Base-by-base conservation (phyloP, 2,888 invertebrate genomes). In the Drosophila prolongata region DNA sequence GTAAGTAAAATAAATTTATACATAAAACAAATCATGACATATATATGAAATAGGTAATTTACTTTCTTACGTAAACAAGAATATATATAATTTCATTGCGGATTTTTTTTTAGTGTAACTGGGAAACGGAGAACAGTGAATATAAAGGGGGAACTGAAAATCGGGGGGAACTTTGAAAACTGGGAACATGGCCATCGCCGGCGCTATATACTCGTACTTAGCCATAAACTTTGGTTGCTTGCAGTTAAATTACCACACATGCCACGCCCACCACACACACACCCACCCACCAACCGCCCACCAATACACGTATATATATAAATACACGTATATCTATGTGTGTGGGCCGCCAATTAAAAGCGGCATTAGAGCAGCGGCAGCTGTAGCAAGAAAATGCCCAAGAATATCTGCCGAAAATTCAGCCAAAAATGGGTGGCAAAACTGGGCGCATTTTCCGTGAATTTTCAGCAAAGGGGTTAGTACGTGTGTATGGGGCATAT, bases 191-290 rank as follows among this genome's bases (percentile, higher is more conserved):
- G 64, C 43, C 59, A 58, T 64, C 81, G 58, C 80, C 76, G 79
- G 60, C 80, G 75, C 70, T 71, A 71, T 71, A 67, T 71, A 71
- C 70, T 89, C 76, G 88, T 79, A 87, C 83, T 89, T 89, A 89
- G 83, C 83, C 89, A 84, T 84, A 84, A 84, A 84, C 83, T 88
- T 89, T 89, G 83, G 69, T 84, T 67, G 89, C 89, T 85, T 85
- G 88, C 88, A 89, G 83, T 83, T 83, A 88, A 83, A 89, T 83
- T 83, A 89, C 89, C 89, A 81, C 70, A 88, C 83, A 87, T 84
- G 87, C 85, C 87, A 77, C 89, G 78, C 78, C 81, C 72, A 54
- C 60, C 60, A 38, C 54, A 42, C 50, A 66, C 50, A 30, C 54
- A 34, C 50, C 60, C 40, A 19, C 49, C 24, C 30, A 30, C 30